Conservation (phyloP, 1,140 invertebrate species). For the Mesaphorura yosii region DNA sequence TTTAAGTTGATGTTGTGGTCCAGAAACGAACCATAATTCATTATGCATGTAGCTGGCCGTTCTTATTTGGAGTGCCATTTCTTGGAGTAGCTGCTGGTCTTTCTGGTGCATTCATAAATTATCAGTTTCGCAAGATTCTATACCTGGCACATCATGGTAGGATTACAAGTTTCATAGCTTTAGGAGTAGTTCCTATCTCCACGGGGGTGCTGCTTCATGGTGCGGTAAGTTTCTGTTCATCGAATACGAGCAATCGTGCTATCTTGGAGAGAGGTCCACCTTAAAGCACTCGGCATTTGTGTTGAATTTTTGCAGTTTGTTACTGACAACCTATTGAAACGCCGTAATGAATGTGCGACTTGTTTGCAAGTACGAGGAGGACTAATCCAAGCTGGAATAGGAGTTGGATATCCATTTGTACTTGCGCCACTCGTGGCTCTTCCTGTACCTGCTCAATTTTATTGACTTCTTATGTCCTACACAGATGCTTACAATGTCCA, state of each 20-base stretch:
- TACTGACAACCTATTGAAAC: slow-evolving; percentile 37
- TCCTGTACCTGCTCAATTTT: too few relatives aligned
- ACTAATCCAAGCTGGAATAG: slow-evolving; percentile 34
- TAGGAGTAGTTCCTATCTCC: slow-evolving; percentile 3
- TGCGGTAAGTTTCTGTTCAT: slow-evolving; percentile 17
- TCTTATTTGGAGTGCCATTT: too few relatives aligned
- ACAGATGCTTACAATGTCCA: slow-evolving; percentile 33
- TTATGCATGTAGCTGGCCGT: too few relatives aligned
- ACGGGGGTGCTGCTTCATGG: neutral
- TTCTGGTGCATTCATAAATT: slow-evolving; percentile 13
- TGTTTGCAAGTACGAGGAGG: slow-evolving; percentile 41
- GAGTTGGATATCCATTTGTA: slow-evolving; percentile 39
- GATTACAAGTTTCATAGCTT: slow-evolving; percentile 6
- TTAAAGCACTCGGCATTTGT: too few relatives aligned
- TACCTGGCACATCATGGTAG: slow-evolving; percentile 1
- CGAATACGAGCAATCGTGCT: too few relatives aligned
- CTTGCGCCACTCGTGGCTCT: slow-evolving; percentile 37
- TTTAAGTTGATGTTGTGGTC: too few relatives aligned
- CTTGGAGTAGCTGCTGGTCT: neutral
- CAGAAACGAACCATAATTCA: too few relatives aligned
- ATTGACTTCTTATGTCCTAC: too few relatives aligned
- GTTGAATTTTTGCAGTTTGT: too few relatives aligned
- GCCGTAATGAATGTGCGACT: slow-evolving; percentile 35
- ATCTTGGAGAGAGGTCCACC: too few relatives aligned
- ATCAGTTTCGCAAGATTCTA: slow-evolving; percentile 15